phyloP scores from a whole-genome alignment of 2,797 vertebrate genomes.

The Gadopsis marmoratus region DNA sequence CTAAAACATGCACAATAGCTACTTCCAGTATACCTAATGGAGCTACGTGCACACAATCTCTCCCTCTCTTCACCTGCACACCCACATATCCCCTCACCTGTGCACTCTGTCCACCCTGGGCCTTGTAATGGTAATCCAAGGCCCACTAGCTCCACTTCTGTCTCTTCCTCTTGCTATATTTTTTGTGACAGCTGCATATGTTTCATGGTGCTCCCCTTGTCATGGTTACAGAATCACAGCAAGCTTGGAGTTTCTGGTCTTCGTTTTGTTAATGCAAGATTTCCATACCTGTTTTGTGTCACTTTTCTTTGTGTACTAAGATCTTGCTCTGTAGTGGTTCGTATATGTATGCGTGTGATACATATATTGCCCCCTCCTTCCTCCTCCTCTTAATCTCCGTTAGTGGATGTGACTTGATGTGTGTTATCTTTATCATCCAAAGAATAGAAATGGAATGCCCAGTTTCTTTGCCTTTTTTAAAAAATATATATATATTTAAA shows the following conservation, averaged over 20 bases:
- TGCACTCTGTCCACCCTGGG: constrained; percentile 85
- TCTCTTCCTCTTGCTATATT: constrained; percentile 73
- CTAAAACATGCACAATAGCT: constrained; percentile 62
- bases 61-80: constrained; percentile 70
- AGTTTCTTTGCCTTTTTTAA: constrained; percentile 51
- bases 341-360: constrained; percentile 87
- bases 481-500: no score
- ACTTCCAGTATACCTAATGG: constrained; percentile 53
- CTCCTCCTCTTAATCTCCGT: constrained; percentile 71
- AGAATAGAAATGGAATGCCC: constrained; percentile 46
- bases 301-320: constrained; percentile 91
- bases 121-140: constrained; percentile 91
- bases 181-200: constrained; percentile 81
- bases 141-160: constrained; percentile 77
- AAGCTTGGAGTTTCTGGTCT: constrained; percentile 92
- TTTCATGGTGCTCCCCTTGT: constrained; percentile 91
- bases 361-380: constrained; percentile 81
- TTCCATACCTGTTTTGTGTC: constrained; percentile 85
- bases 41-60: constrained; percentile 71
- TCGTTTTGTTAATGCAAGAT: constrained; percentile 85
- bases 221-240: constrained; percentile 94
- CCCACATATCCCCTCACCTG: constrained; percentile 77
- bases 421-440: constrained; percentile 58
- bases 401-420: constrained; percentile 78
- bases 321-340: constrained; percentile 85